These are phyloP conservation scores for Sander lucioperca DNA, from an alignment of 2,113 vertebrate genomes.

Conservation along the genomic window DNA sequence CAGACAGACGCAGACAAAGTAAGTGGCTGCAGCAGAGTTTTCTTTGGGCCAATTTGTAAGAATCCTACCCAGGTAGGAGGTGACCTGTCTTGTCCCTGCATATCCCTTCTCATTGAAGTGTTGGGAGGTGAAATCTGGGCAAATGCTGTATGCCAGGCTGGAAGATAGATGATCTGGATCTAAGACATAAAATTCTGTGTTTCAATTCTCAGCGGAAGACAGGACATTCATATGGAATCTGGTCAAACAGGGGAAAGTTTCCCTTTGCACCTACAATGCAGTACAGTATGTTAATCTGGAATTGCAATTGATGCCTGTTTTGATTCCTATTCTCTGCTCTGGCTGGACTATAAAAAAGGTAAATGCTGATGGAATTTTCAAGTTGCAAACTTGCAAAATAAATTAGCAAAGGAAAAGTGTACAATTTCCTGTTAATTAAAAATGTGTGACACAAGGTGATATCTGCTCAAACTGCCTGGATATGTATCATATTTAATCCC, in stretches of 20 bases:
- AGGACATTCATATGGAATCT: constrained; percentile 17
- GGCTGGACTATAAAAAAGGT: neutral
- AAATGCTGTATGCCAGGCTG: constrained; percentile 18
- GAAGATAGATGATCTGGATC: constrained; percentile 54
- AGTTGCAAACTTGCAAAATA: neutral
- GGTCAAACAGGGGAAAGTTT: constrained; percentile 29
- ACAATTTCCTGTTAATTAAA: too few relatives aligned
- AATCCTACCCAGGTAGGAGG: constrained; percentile 54
- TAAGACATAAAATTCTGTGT: neutral
- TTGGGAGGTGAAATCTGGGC: constrained; percentile 15
- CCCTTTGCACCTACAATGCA: constrained; percentile 14
- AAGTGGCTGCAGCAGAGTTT: constrained; percentile 37
- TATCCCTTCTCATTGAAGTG: neutral
- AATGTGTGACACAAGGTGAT: too few relatives aligned
- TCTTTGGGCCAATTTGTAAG: constrained; percentile 45
- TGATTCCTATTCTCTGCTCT: constrained; percentile 29
- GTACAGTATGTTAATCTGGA: neutral
- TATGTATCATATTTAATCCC: neutral
- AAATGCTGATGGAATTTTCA: neutral
- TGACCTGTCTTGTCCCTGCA: constrained; percentile 47
- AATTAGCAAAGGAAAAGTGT: neutral
- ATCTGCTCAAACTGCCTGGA: neutral
- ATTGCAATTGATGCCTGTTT: constrained; percentile 19
- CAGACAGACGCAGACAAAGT: constrained; percentile 40
- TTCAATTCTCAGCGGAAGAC: constrained; percentile 39